A percentile compares a stretch with the other conserved stretches of the same genome.
Conservation (phyloP, 2,888 invertebrate genomes). For the Chloroclystis v-ata region DNA sequence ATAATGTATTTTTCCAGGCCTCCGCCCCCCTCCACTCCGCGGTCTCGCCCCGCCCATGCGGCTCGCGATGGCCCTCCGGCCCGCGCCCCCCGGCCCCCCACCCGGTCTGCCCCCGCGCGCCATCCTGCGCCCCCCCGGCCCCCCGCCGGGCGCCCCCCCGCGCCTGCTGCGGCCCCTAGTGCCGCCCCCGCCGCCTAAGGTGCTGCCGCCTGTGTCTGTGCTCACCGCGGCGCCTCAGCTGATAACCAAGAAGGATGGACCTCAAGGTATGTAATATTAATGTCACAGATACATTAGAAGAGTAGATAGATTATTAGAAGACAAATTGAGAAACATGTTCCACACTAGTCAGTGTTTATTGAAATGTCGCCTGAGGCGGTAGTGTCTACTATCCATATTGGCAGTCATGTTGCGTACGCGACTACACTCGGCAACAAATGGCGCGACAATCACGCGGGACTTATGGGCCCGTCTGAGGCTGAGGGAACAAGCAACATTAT, state of each 20-base stretch:
- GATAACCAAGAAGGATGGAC: slow-evolving; percentile 83
- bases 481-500: too few relatives aligned
- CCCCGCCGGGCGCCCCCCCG: slow-evolving; percentile 77
- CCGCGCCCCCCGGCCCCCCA: slow-evolving; percentile 75
- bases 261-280: slow-evolving; percentile 69
- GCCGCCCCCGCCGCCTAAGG: slow-evolving; percentile 75
- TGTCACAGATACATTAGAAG: too few relatives aligned
- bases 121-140: slow-evolving; percentile 80
- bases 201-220: slow-evolving; percentile 80
- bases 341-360: too few relatives aligned
- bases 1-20: slow-evolving; percentile 32
- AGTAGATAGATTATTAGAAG: too few relatives aligned
- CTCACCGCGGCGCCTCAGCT: slow-evolving; percentile 90
- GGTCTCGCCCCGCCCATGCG: slow-evolving; percentile 37
- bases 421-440: too few relatives aligned
- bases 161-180: slow-evolving; percentile 73
- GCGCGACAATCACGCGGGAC: too few relatives aligned
- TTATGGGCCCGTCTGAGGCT: too few relatives aligned
- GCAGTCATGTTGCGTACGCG: too few relatives aligned
- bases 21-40: slow-evolving; percentile 58
- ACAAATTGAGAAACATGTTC: too few relatives aligned
- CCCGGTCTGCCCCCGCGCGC: slow-evolving; percentile 53
- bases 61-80: slow-evolving; percentile 46
- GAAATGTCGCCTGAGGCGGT: too few relatives aligned
- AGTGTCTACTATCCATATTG: too few relatives aligned